Conservation (phyloP, 2,888 invertebrate species). For the Aquatica leii region DNA sequence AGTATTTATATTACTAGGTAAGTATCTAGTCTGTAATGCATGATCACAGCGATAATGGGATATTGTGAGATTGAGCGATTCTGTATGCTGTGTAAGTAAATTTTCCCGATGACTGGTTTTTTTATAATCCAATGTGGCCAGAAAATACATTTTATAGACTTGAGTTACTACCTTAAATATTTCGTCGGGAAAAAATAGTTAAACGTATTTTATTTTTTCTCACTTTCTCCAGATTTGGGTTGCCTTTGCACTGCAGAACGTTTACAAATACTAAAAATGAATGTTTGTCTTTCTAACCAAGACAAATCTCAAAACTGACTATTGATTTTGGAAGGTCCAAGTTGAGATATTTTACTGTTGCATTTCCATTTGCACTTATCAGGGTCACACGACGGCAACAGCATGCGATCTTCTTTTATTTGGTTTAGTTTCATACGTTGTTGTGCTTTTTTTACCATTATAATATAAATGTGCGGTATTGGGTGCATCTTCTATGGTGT, state of each 20-base stretch:
- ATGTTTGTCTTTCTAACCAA: slow-evolving; percentile 9
- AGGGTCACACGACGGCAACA: slow-evolving; percentile 25
- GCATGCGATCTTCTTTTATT: slow-evolving; percentile 19
- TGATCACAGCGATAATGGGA: no score
- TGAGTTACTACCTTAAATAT: not conserved
- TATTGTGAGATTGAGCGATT: no score
- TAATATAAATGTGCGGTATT: not conserved
- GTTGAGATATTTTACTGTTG: slow-evolving; percentile 14
- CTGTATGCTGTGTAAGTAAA: no score
- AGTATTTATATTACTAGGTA: no score
- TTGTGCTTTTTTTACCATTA: slow-evolving; percentile 14
- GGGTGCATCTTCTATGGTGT: not conserved
- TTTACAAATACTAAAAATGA: slow-evolving; percentile 8
- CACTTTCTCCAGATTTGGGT: slow-evolving; percentile 5
- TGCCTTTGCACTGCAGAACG: slow-evolving; percentile 7
- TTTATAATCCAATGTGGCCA: no score
- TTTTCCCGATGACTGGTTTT: no score
- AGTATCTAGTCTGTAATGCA: no score
- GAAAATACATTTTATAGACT: slow-evolving; percentile 3
- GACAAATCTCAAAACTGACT: slow-evolving; percentile 4
- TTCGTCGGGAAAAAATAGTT: not conserved
- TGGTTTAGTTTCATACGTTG: slow-evolving; percentile 24
- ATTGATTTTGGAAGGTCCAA: slow-evolving; percentile 18
- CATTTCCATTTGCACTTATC: slow-evolving; percentile 23
- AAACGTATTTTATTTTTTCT: slow-evolving; percentile 8